Evolutionary conservation across 2,797 vertebrate species (phyloP).

Genomic region (Ibycter americanus): DNA sequence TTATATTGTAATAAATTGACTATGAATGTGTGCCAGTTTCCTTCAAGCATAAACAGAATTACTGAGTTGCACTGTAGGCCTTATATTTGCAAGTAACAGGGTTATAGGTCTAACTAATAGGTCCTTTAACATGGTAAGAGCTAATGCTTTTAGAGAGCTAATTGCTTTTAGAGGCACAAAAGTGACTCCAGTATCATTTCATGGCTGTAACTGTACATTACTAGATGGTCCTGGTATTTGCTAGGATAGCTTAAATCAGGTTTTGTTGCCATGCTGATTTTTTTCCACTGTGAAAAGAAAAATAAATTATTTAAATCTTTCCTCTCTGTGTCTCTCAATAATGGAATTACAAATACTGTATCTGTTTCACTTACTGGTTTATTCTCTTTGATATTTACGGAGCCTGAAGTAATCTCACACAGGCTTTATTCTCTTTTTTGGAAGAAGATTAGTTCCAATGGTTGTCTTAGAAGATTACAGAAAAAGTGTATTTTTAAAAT

Average conservation of each 20-base stretch:
- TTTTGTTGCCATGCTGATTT: constrained; percentile 2
- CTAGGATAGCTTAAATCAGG: not conserved
- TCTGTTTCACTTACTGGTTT: constrained; percentile 58
- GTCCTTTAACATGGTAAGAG: not conserved
- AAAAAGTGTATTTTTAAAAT: not conserved
- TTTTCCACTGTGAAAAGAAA: constrained; percentile 36
- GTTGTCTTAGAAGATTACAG: constrained; percentile 23
- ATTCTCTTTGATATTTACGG: constrained; percentile 46
- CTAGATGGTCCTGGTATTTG: not conserved
- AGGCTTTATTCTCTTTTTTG: constrained; percentile 11
- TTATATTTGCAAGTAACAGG: not conserved
- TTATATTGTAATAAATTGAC: not conserved
- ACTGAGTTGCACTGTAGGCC: not conserved
- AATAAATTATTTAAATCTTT: constrained; percentile 67
- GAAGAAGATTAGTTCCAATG: constrained; percentile 21
- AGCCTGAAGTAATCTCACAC: constrained; percentile 10
- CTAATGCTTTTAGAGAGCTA: constrained; percentile 3
- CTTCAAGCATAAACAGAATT: constrained; percentile 8
- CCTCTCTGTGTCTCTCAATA: constrained; percentile 21
- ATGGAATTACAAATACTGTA: constrained; percentile 54
- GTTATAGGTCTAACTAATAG: not conserved
- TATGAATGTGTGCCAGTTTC: not conserved
- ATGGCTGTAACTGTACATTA: not conserved
- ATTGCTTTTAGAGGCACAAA: constrained; percentile 20
- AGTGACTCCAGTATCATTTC: not conserved